Evolutionary conservation across 2,797 vertebrate species (phyloP), one percentile per base, ranked within the genome.

Genomic region (Helostoma temminkii): DNA sequence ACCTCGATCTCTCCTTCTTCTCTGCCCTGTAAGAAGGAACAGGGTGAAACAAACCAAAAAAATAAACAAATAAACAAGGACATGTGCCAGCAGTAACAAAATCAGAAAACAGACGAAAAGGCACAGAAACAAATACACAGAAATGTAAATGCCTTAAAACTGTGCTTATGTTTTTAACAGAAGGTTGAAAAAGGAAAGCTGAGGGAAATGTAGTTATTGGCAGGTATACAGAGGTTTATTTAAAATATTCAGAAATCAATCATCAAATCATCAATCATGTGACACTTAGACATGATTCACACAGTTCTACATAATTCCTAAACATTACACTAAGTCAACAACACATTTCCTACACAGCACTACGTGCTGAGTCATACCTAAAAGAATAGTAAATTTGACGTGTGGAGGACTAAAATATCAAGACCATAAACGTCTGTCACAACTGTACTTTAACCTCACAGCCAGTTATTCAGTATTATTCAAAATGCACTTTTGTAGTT

Each of bases 1-100:
- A 94, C 59, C 97, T 93, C 4, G 96, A 96, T 79, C 96, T 84
- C 84, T 99, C 98, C 89, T 98, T 98, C 90, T 97, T 98, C 89
- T 99, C 98, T 82, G 97, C 96, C 89, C 98, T 99, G 88, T 56
- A 61, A 41, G 47, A 66, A 25, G 1, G 10, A 15, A 61, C 10
- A 1, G 14, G 16, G 5, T 66, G n/a, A 26, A 19, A 32, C 28
- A 12, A 34, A 36, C 0, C 37, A n/a, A 8, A 11, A 49, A 14
- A 48, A 19, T 41, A 12, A 71, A 6, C 25, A 12, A 10, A 53
- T 7, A 68, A 7, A n/a, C n/a, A n/a, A 58, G 0, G 9, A 60
- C 19, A 50, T 37, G 26, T 18, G 37, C 12, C 5, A 11, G 21
- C 12, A 6, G 3, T 18, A 8, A 49, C 47, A 49, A 30, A 5